Base-by-base conservation (phyloP, 2,797 vertebrate species). In the Petrocephalus sullivani region DNA sequence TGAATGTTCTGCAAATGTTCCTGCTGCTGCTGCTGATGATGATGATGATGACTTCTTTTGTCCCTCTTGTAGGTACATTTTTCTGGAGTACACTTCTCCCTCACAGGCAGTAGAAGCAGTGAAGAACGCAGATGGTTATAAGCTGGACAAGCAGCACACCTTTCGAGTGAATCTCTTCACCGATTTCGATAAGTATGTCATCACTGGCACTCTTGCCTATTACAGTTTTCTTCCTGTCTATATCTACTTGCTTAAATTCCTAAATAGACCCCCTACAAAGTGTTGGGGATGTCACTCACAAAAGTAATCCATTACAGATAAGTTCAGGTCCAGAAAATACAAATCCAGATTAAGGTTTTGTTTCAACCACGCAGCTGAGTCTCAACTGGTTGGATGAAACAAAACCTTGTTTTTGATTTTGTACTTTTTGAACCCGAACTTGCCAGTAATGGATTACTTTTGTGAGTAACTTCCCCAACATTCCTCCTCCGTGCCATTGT, bases 101-200 rank as follows among this genome's bases (percentile, higher is more conserved):
- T 96, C 95, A 71, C 97, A 99, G 0, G 98, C 98, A 0, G 92
- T 96, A 1, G 98, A 99, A 89, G 98, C 98, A 0, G 97, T 99
- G 85, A 99, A 99, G 92, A 98, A 96, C 0, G 97, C 98, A 4
- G 98, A 99, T 84, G 97, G 97, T 33, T 99, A 99, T 94, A 99
- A 99, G 89, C 94, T 99, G 5, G 98, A 99, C 92, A 99, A 99
- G 87, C 98, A 99, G 75, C 98, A 99, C 90, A 99, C 97, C 0
- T 99, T 99, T 92, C 95, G 98, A 89, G 98, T 99, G 90, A 99
- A 99, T 90, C 96, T 99, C 91, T 99, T 99, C 92, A 99, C 98
- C 0, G 98, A 99, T 88, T 99, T 99, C 90, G 98, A 99, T 92
- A 99, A 99, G 98, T 99, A 91, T 93, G 96, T 87, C 85, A 2